These are phyloP conservation scores for Lytechinus variegatus DNA, from an alignment of 35 echinoderm and acorn worm genomes.

Conservation along the genomic window DNA sequence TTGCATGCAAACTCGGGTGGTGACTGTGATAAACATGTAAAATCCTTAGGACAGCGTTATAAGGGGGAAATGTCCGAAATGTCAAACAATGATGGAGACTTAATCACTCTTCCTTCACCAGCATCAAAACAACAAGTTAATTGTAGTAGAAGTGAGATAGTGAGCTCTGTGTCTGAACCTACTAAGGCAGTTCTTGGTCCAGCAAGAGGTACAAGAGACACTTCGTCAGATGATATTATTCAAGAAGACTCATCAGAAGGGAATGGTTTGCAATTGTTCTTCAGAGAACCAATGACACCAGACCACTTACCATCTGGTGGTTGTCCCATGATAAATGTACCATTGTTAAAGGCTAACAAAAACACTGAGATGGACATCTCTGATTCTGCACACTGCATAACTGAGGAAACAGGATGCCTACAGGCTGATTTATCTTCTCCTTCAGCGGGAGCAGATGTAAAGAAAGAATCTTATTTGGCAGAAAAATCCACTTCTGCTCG, in stretches of 20 bases:
- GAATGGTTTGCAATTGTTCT: neutral
- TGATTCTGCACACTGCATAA: neutral
- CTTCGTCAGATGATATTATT: neutral
- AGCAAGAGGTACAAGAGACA: neutral
- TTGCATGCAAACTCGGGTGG: neutral
- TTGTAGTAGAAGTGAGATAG: neutral
- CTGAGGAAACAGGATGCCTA: neutral
- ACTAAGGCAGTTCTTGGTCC: neutral
- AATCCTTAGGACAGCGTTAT: neutral
- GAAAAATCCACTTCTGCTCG: neutral
- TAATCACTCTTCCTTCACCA: neutral
- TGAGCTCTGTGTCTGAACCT: neutral
- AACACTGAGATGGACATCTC: neutral
- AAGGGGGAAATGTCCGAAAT: neutral
- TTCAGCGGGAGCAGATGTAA: neutral
- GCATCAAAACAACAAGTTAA: neutral
- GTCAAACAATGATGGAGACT: neutral
- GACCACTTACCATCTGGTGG: neutral
- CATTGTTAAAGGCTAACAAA: neutral
- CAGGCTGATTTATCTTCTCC: neutral
- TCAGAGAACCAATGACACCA: neutral
- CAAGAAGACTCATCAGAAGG: neutral
- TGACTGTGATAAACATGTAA: neutral
- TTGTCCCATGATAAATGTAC: neutral
- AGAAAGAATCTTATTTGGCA: neutral